Evolutionary conservation across 2,113 vertebrate species (phyloP), one percentile per base, ranked within the genome.

Genomic region (Ploceus nigricollis): DNA sequence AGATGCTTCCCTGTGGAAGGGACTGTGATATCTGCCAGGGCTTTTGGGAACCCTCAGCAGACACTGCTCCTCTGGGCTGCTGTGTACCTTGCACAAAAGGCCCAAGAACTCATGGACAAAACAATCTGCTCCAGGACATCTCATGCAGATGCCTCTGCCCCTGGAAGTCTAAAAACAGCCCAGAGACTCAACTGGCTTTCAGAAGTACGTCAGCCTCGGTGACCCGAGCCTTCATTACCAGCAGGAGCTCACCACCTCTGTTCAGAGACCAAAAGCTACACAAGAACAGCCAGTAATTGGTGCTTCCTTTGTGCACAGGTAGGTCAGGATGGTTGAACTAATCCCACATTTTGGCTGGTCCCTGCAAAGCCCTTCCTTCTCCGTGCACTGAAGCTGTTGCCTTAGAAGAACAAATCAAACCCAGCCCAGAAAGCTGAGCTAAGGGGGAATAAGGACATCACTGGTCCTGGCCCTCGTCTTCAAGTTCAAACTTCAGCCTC

Each of bases 131-230:
- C 39, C 69, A 79, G 65, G 39, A 66, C 47, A 54, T 75, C 53
- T 82, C 53, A 68, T 11, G 28, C n/a, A 86, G 61, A 71, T 44
- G 27, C 10, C 56, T 75, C 73, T 89, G 35, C 11, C 37, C 30
- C 64, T 54, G 30, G 23, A 90, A 51, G n/a, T 53, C 90, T 94
- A 94, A 94, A 94, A 85, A 68, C 82, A 82, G 53, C 78, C 48
- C 75, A 25, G n/a, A 82, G 82, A 76, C 65, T 88, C 35, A 15
- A 69, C 44, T 40, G 66, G 19, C 63, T 79, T 47, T 90, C 79
- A 88, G 90, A 93, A 90, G n/a, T 90, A 93, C 1, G 1, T 83
- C 68, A 89, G 77, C 51, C 56, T 64, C 0, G 0, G 64, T 56
- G 90, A 95, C 85, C 57, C 0, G 0, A 85, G 70, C 14, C 70